Evolutionary conservation across 2,888 invertebrate genomes (phyloP), one percentile per base, ranked within the genome.

Genomic region (Philopedon plagiatum): DNA sequence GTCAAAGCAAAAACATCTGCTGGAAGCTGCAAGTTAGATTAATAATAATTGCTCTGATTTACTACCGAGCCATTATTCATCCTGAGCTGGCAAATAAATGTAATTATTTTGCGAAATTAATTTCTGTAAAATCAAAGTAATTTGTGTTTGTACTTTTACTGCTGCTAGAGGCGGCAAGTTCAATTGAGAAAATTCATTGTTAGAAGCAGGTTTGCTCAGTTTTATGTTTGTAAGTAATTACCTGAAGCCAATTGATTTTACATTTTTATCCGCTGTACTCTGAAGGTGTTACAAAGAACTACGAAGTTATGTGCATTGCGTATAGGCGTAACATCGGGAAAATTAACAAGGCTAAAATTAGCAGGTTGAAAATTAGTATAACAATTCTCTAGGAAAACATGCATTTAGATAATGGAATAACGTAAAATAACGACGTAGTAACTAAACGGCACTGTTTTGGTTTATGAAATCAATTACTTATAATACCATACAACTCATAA

Each of bases 141-240:
- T 56, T 65, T 56, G 54, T 44, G 41, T 65, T 56, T 56, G 64
- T 26, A 23, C 54, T 46, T 56, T 56, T 65, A 65, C 56, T 29
- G 64, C 56, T 29, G 64, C 64, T 21, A 41, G 19, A n/a, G 29
- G 64, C 64, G 64, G 64, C 29, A 56, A 39, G 41, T 58, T 66
- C 46, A 66, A 56, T 66, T 46, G 58, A 32, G 58, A 66, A 66
- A 66, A 58, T 58, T 37, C 37, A 66, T 66, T 66, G 66, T 66
- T 58, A 15, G 49, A 29, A 32, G 49, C 66, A 66, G 57, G 58
- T 58, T 58, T 46, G n/a, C 58, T 57, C 9, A 18, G 46, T 66
- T 66, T 63, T 58, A 58, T 46, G 66, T 58, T 58, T 66, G 56
- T 19, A 44, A 23, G 56, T 65, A 65, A 65, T 65, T 56, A 56